A percentile compares a stretch with the other conserved stretches of the same genome.
Evolutionary conservation across 2,797 vertebrate species (phyloP).

Genomic region (Anguilla obscura): DNA sequence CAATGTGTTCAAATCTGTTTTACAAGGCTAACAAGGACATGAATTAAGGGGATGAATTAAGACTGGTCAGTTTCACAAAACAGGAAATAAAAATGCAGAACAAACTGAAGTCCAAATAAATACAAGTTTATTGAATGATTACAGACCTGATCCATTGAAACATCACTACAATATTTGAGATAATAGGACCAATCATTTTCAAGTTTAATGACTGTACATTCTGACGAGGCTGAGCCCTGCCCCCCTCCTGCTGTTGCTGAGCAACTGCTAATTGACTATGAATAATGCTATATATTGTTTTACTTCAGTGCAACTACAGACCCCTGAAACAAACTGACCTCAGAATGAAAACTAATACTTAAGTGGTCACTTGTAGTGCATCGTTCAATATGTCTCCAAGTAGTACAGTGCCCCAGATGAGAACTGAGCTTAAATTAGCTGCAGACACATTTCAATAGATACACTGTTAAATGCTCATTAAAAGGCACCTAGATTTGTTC

Average conservation of each 20-base stretch:
- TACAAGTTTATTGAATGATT: constrained; percentile 77
- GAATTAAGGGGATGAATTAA: not conserved
- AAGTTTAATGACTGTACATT: constrained; percentile 63
- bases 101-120: constrained; percentile 63
- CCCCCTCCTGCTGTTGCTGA: constrained; percentile 48
- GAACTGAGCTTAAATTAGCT: not conserved
- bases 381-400: not conserved
- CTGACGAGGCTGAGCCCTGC: constrained; percentile 60
- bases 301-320: constrained; percentile 19
- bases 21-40: not conserved
- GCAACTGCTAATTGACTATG: constrained; percentile 38
- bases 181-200: constrained; percentile 49
- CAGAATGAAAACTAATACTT: constrained; percentile 19
- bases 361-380: constrained; percentile 7
- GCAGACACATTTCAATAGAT: constrained; percentile 9
- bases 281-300: constrained; percentile 11
- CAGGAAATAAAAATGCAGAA: not conserved
- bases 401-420: not conserved
- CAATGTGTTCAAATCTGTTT: not conserved
- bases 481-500: constrained; percentile 14
- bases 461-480: not conserved
- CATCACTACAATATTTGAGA: constrained; percentile 54
- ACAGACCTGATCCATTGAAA: constrained; percentile 62
- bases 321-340: constrained; percentile 5
- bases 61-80: not conserved